Percentiles rank a stretch among this genome's conserved stretches.
phyloP scores from a whole-genome alignment of 2,113 vertebrate genomes.

The Hirundichthys speculiger region DNA sequence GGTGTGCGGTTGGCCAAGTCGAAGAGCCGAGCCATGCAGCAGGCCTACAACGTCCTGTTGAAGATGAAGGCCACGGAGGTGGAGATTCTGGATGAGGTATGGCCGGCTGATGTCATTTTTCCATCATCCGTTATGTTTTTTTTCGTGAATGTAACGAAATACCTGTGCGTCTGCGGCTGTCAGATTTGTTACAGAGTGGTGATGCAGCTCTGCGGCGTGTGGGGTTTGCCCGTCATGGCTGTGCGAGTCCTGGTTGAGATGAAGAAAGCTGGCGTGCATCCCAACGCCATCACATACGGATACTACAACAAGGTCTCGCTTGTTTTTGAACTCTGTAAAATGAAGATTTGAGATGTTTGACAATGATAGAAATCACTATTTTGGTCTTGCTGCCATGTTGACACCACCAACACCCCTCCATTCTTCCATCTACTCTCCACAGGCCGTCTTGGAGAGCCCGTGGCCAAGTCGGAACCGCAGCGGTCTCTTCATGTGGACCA shows the following conservation, averaged over 20 bases:
- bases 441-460: slow-evolving; percentile 94
- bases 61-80: slow-evolving; percentile 93
- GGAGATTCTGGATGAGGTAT: slow-evolving; percentile 94
- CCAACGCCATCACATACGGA: slow-evolving; percentile 98
- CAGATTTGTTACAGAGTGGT: slow-evolving; percentile 98
- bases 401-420: not conserved
- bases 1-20: slow-evolving; percentile 87
- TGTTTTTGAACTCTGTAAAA: no score
- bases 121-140: not conserved
- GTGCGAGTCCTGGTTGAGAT: slow-evolving; percentile 96
- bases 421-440: not conserved
- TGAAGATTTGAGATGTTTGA: no score
- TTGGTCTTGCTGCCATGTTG: no score
- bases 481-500: slow-evolving; percentile 95
- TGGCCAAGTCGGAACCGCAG: slow-evolving; percentile 96
- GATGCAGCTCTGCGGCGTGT: slow-evolving; percentile 96
- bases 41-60: slow-evolving; percentile 90
- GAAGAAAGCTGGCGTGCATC: slow-evolving; percentile 93
- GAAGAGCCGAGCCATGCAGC: slow-evolving; percentile 90
- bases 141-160: not conserved
- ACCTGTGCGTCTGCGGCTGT: not conserved
- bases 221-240: slow-evolving; percentile 93
- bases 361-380: no score
- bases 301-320: slow-evolving; percentile 96
- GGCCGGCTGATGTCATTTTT: not conserved